Evolutionary conservation across 2,888 invertebrate species (phyloP).

Genomic region (Eugnorisma glareosa): DNA sequence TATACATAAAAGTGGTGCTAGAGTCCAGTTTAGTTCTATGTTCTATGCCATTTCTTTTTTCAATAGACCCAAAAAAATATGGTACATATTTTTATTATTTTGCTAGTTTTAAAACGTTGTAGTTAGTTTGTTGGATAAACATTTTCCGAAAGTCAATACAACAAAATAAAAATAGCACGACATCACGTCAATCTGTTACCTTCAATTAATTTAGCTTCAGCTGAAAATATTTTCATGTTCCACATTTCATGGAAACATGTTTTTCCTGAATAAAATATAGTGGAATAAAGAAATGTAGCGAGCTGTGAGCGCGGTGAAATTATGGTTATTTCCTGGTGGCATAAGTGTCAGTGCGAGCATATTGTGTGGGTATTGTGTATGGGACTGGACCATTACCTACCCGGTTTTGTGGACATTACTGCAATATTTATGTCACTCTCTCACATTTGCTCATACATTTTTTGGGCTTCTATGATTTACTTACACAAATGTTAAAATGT

Average conservation of each 20-base stretch:
- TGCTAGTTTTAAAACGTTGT: not conserved
- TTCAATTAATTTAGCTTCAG: constrained; percentile 23
- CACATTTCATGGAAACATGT: constrained; percentile 29
- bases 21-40: not conserved
- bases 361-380: constrained; percentile 49
- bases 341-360: constrained; percentile 41
- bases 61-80: not conserved
- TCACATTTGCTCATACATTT: constrained; percentile 11
- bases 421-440: constrained; percentile 63
- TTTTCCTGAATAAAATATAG: constrained; percentile 56
- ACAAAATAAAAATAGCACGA: not conserved
- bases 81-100: not conserved
- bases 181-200: constrained; percentile 9
- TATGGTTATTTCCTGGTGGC: constrained; percentile 56
- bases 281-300: constrained; percentile 51
- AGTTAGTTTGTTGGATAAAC: not conserved
- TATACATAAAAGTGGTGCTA: not conserved
- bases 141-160: not conserved
- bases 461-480: not conserved
- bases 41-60: not conserved
- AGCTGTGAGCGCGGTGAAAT: constrained; percentile 37
- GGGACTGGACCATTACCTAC: constrained; percentile 42
- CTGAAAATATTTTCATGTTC: constrained; percentile 41
- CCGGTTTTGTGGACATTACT: constrained; percentile 46
- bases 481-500: not conserved